phyloP scores from a whole-genome alignment of 2,797 vertebrate genomes.

The Halcyon leucocephala region DNA sequence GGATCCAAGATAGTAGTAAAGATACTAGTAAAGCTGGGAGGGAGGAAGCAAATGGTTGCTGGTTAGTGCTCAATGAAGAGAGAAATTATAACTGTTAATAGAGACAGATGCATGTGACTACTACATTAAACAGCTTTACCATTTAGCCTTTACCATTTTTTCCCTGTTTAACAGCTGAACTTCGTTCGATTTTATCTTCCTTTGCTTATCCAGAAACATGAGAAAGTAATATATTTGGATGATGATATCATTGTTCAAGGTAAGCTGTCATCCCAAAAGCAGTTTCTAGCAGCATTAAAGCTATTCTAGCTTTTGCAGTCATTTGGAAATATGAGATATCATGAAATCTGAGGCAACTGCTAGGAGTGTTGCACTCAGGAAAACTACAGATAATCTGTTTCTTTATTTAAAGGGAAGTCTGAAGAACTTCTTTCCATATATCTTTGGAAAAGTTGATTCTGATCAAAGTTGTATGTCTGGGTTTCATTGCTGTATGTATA shows the following conservation, averaged over 20 bases:
- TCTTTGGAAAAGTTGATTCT: not conserved
- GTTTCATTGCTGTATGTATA: not conserved
- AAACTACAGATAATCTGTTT: not conserved
- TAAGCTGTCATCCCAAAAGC: conserved; percentile 62
- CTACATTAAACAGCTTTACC: not conserved
- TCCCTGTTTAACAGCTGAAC: conserved; percentile 86
- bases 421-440: not conserved
- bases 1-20: not conserved
- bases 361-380: not conserved
- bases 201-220: conserved; percentile 87
- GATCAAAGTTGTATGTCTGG: not conserved
- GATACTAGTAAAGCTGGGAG: not conserved
- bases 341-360: not conserved
- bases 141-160: not conserved
- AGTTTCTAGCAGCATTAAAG: not conserved
- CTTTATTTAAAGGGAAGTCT: not conserved
- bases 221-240: conserved; percentile 93
- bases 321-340: not conserved
- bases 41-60: not conserved
- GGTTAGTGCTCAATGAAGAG: not conserved
- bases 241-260: conserved; percentile 97
- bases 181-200: conserved; percentile 96
- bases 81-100: not conserved
- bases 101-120: not conserved
- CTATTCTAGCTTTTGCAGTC: not conserved